Evolutionary conservation across 2,113 vertebrate species (phyloP), one percentile per base, ranked within the genome.

Genomic region (Xyrauchen texanus): DNA sequence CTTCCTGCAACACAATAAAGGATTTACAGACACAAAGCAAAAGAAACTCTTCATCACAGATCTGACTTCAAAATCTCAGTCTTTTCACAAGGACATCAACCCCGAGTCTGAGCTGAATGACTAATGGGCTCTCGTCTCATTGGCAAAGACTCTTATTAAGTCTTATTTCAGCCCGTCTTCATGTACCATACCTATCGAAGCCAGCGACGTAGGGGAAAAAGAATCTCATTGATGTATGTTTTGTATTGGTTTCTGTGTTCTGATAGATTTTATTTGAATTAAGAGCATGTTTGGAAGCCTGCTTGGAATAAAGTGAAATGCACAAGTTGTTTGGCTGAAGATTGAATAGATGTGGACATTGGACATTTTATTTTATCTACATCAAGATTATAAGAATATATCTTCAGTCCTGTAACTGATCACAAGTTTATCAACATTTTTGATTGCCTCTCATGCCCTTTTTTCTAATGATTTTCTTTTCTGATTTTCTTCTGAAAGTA

Each of bases 31-130:
- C 42, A 51, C n/a, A 15, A 62, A 60, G 71, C 47, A 51, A 15
- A 68, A 74, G 16, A 73, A 57, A 21, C 60, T 73, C n/a, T 16
- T 61, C n/a, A 73, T 73, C 70, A 47, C 55, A 73, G 55, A 61
- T 73, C 70, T 8, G 9, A 72, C 13, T 60, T 60, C 7, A 72
- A 46, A 58, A 72, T 58, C 69, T 45, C 7, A 4, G 52, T 16
- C 69, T 72, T 47, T 15, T 57, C 47, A 61, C 4, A 44, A 73
- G 70, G 55, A 73, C 70, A 61, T 73, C 60, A 60, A 47, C 44
- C 13, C 69, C 0, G 55, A 47, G 55, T 60, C 44, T 47, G 70
- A 60, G 70, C n/a, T 0, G 70, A 73, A 73, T 47, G 9, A 7
- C 55, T 47, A 47, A 72, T 8, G 45, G n/a, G n/a, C 0, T 73